phyloP scores from a whole-genome alignment of 2,113 vertebrate genomes.

The Neogale vison region DNA sequence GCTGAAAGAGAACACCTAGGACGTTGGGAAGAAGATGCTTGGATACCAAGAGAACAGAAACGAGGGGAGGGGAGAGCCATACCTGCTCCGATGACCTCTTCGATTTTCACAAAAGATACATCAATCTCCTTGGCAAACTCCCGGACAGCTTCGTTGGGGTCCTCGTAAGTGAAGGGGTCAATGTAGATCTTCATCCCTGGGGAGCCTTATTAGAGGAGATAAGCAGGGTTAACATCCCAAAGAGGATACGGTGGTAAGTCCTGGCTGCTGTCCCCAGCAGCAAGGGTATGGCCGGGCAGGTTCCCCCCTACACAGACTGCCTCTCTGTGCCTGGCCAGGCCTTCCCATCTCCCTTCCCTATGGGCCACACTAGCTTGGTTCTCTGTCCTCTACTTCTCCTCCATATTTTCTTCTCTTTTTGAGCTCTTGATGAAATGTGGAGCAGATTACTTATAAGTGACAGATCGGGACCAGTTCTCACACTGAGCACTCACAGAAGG shows the following conservation, averaged over 20 bases:
- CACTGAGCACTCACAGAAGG: constrained; percentile 62
- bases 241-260: constrained; percentile 55
- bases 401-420: constrained; percentile 52
- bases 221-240: constrained; percentile 57
- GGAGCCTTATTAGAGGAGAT: constrained; percentile 88
- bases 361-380: neutral
- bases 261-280: neutral
- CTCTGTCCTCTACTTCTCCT: constrained; percentile 54
- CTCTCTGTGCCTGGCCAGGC: neutral
- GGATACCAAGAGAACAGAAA: constrained; percentile 1
- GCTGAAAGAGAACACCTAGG: neutral
- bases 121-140: constrained; percentile 99
- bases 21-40: neutral
- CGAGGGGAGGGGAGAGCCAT: constrained; percentile 43
- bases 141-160: constrained; percentile 97
- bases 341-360: constrained; percentile 1
- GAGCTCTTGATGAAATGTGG: constrained; percentile 70
- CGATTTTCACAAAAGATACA: constrained; percentile 99
- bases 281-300: no score
- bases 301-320: neutral
- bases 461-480: constrained; percentile 77
- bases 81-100: constrained; percentile 99
- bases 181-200: constrained; percentile 99
- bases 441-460: constrained; percentile 81
- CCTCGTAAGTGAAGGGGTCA: constrained; percentile 98